Evolutionary conservation across 2,888 invertebrate genomes (phyloP), one percentile per base, ranked within the genome.

Genomic region (Kryphioiulus occultus): DNA sequence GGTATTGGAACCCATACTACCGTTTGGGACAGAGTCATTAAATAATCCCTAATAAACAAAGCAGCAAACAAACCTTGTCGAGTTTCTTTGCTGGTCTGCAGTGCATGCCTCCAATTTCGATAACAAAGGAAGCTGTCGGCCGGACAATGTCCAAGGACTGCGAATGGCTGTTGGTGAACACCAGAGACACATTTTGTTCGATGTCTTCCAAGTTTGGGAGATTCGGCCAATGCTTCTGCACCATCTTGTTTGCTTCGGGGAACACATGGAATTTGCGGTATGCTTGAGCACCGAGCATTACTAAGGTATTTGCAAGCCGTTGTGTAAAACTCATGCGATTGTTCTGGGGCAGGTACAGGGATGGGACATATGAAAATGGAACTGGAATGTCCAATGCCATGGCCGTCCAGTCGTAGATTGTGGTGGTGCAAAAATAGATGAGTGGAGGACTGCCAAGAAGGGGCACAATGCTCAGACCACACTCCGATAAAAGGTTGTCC

Each of bases 31-130:
- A n/a, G n/a, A n/a, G n/a, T n/a, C n/a, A n/a, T n/a, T n/a, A n/a
- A n/a, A n/a, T n/a, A n/a, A n/a, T n/a, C n/a, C n/a, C n/a, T n/a
- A n/a, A n/a, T n/a, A n/a, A n/a, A n/a, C n/a, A n/a, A n/a, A n/a
- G n/a, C n/a, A n/a, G n/a, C n/a, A n/a, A n/a, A n/a, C n/a, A n/a
- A 26, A 85, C 85, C 42, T 85, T 44, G 3, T n/a, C 5, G 2
- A 85, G 26, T 22, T 35, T 35, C 22, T 85, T 85, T 5, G 85
- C 10, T 42, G 42, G 42, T 15, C 17, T 42, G 47, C 85, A 85
- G 10, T 85, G 85, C 7, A 44, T 85, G 42, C 85, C 44, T n/a
- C 85, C 85, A 2, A 85, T n/a, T 17, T 85, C 85, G 22, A 85
- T 44, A 4, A 85, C 15, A 44, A 39, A 30, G 7, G 85, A 44